Conservation (phyloP, 2,888 invertebrate genomes). For the Leptogaster cylindrica region DNA sequence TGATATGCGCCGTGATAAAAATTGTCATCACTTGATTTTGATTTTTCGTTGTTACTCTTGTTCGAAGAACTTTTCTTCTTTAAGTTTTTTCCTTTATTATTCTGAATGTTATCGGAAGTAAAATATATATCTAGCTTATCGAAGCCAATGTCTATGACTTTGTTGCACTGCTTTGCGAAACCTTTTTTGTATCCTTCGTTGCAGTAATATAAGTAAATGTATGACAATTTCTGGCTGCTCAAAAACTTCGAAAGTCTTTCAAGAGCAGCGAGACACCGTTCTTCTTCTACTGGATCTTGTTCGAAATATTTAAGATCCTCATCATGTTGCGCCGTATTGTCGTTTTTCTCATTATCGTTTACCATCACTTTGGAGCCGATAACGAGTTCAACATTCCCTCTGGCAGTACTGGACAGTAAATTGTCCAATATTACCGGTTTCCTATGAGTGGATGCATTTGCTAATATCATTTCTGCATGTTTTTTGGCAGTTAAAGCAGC, state of each 20-base stretch:
- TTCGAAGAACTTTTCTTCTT: background rate
- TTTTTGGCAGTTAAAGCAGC: background rate
- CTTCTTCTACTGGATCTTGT: background rate
- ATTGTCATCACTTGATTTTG: constrained; percentile 8
- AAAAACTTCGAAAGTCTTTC: background rate
- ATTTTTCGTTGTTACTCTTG: constrained; percentile 13
- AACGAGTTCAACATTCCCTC: constrained; percentile 16
- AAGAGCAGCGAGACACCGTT: background rate
- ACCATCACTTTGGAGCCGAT: constrained; percentile 1
- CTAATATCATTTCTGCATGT: background rate
- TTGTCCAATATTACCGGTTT: constrained; percentile 28
- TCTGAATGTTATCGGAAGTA: background rate
- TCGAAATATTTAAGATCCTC: constrained; percentile 17
- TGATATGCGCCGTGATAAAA: constrained; percentile 11
- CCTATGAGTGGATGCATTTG: background rate
- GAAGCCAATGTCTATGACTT: constrained; percentile 1
- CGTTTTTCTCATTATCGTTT: background rate
- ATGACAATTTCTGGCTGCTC: background rate
- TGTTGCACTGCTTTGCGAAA: constrained; percentile 2
- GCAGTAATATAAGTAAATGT: constrained; percentile 31
- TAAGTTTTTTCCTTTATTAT: background rate
- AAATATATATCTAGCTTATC: background rate
- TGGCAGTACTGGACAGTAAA: background rate
- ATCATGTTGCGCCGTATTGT: background rate
- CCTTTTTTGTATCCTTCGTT: background rate